phyloP scores from a whole-genome alignment of 2,888 invertebrate genomes.

The Lymantria monacha region DNA sequence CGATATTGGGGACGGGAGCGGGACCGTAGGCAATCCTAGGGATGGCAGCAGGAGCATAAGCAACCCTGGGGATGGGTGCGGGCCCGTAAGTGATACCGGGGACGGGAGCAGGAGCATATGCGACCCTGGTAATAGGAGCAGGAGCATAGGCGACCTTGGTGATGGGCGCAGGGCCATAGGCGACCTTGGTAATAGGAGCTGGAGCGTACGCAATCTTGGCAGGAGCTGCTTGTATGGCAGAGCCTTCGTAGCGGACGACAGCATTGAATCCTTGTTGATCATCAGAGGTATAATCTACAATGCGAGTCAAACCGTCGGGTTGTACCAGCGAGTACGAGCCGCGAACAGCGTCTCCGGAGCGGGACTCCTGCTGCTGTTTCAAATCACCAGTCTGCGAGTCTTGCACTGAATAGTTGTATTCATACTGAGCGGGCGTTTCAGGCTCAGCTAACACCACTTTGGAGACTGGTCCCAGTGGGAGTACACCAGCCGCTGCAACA shows the following conservation, averaged over 20 bases:
- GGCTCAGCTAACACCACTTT: slow-evolving; percentile 61
- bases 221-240: slow-evolving; percentile 40
- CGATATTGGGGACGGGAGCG: slow-evolving; percentile 29
- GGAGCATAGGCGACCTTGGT: slow-evolving; percentile 21
- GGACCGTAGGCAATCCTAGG: slow-evolving; percentile 43
- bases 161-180: slow-evolving; percentile 37
- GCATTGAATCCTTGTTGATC: slow-evolving; percentile 72
- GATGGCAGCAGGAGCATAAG: slow-evolving; percentile 18
- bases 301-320: slow-evolving; percentile 69
- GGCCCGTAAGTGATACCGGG: slow-evolving; percentile 25
- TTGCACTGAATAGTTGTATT: slow-evolving; percentile 70
- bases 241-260: slow-evolving; percentile 68
- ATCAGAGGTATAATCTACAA: slow-evolving; percentile 73
- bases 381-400: slow-evolving; percentile 70
- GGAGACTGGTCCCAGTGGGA: slow-evolving; percentile 45
- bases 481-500: slow-evolving; percentile 48
- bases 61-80: slow-evolving; percentile 8
- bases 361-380: slow-evolving; percentile 71
- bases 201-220: slow-evolving; percentile 35
- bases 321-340: slow-evolving; percentile 75
- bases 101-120: slow-evolving; percentile 29
- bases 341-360: slow-evolving; percentile 66
- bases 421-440: slow-evolving; percentile 57
- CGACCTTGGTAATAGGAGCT: slow-evolving; percentile 33
- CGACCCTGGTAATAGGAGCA: slow-evolving; percentile 1